Base-by-base conservation (phyloP, 2,888 invertebrate genomes). In the Pogonocherus hispidulus region DNA sequence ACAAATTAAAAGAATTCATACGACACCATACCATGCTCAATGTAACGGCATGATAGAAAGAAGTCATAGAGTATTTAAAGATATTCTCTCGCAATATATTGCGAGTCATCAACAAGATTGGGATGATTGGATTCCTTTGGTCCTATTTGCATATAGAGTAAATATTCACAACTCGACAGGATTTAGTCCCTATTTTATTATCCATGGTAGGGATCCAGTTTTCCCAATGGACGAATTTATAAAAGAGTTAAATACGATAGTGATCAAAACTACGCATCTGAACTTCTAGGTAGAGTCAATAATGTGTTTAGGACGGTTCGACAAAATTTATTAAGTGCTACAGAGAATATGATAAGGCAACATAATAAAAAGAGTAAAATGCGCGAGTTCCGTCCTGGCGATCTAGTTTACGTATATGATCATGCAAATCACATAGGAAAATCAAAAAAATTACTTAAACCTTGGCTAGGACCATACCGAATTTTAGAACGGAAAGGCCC, bases 31-130 rank as follows among this genome's bases (percentile, higher is more conserved):
- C n/a, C 9, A 3, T 8, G 8, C 47, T 9, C 18, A n/a, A 8
- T 46, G 16, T 46, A 46, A 46, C 18, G 18, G 46, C 6, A 3
- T 18, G 6, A 18, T 46, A 5, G 46, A 46, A 6, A 16, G 46
- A 3, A 46, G 2, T 3, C 46, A 46, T 5, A n/a, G 46, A 63
- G 51, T 60, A 3, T 27, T 59, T 11, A 23, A 46, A 56, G 32
- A 19, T 41, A 16, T 51, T 18, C 22, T 20, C 6, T 22, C 16
- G 16, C 46, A 49, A 27, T 11, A 32, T 9, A 59, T 66, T 18
- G 19, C 6, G 8, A 32, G 64, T 22, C 18, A 64, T 23, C 23
- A 37, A 54, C 47, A 19, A 20, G 47, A 47, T 9, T 20, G 47
- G 47, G 47, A 47, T 20, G 18, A 46, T 46, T 46, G 46, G 46